A percentile compares a stretch with the other conserved stretches of the same genome.
Evolutionary conservation across 1,140 invertebrate genomes (phyloP).

Genomic region (Drosophila oshimai): DNA sequence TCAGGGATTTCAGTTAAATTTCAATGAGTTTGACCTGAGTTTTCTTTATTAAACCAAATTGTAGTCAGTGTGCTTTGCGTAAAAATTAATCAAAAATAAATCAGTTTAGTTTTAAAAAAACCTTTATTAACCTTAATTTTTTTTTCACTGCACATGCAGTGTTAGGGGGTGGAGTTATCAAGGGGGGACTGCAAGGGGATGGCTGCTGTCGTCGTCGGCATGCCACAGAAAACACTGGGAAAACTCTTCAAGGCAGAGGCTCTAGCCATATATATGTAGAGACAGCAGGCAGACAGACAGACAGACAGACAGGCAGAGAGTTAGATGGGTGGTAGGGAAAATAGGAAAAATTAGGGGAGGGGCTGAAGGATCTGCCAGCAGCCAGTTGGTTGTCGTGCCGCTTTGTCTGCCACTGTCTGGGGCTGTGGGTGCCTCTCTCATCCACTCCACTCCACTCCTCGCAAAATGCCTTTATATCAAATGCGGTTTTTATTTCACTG

Average conservation of each 20-base stretch:
- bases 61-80: too few species aligned
- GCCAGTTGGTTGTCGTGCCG: conserved; percentile 54
- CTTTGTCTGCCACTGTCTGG: conserved; percentile 54
- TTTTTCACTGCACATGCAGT: conserved; percentile 1
- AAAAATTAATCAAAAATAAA: background rate
- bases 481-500: conserved; percentile 73
- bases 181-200: background rate
- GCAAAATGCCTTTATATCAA: conserved; percentile 72
- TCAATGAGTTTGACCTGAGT: too few species aligned
- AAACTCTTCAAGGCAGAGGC: conserved; percentile 69
- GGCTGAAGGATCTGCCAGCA: conserved; percentile 6
- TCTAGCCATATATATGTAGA: conserved; percentile 33
- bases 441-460: background rate
- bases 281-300: conserved; percentile 41
- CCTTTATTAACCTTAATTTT: too few species aligned
- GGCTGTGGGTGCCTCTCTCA: conserved; percentile 17
- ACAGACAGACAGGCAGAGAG: conserved; percentile 48
- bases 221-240: conserved; percentile 62
- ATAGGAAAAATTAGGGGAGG: conserved; percentile 6
- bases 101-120: background rate
- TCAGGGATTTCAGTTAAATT: too few species aligned
- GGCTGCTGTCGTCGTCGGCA: conserved; percentile 52
- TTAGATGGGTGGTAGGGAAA: conserved; percentile 26
- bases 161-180: background rate
- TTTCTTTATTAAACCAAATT: too few species aligned